Conservation (phyloP, 1,140 invertebrate genomes). For the Pseudomyrmex flavicornis region DNA sequence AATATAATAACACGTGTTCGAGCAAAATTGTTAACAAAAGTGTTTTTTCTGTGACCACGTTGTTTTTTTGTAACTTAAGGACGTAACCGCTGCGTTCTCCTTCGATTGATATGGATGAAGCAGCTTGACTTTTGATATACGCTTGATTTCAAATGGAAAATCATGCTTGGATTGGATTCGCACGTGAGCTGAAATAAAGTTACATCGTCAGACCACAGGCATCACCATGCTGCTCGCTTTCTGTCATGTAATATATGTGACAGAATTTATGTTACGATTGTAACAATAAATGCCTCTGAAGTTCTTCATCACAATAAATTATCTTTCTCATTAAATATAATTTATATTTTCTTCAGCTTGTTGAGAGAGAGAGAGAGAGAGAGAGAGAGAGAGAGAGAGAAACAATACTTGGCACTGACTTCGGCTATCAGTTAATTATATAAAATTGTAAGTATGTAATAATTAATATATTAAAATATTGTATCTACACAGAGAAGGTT, state of each 20-base stretch:
- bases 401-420: background rate
- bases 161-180: conserved; percentile 83
- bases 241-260: conserved; percentile 61
- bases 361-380: background rate
- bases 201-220: conserved; percentile 63
- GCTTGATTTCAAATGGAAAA: conserved; percentile 86
- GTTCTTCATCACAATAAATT: background rate
- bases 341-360: background rate
- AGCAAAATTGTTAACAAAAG: too few species aligned
- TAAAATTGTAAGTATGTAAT: too few species aligned
- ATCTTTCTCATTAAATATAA: background rate
- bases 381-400: background rate
- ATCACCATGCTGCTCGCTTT: conserved; percentile 13
- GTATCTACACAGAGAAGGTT: background rate
- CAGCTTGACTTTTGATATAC: conserved; percentile 82
- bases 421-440: background rate
- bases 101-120: conserved; percentile 85
- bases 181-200: conserved; percentile 83
- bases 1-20: too few species aligned
- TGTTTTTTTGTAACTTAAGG: conserved; percentile 58
- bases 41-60: conserved; percentile 57
- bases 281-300: conserved; percentile 23
- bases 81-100: conserved; percentile 46
- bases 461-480: too few species aligned
- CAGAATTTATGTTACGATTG: conserved; percentile 60